phyloP scores from a whole-genome alignment of 2,797 vertebrate species.

The Sebastes alutus region DNA sequence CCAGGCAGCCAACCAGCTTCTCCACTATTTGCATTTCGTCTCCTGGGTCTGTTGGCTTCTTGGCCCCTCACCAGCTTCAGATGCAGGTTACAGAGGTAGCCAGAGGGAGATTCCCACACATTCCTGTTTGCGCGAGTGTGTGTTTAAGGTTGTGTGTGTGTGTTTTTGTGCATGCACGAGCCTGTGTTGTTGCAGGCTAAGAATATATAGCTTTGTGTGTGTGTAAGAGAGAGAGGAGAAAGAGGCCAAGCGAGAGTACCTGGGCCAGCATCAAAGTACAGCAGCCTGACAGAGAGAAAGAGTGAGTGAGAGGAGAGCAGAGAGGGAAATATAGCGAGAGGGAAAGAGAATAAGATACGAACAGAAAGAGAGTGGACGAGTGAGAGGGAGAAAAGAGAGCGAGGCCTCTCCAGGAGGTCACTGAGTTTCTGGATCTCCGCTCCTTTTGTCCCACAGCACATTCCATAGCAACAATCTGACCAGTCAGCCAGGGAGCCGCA shows the following conservation, averaged over 20 bases:
- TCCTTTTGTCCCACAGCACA: constrained; percentile 79
- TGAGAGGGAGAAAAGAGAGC: constrained; percentile 37
- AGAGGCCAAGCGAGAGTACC: constrained; percentile 58
- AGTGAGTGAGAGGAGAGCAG: constrained; percentile 11
- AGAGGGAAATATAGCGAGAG: constrained; percentile 27
- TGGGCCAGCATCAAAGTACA: constrained; percentile 65
- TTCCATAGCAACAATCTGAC: constrained; percentile 78
- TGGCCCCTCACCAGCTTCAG: constrained; percentile 75
- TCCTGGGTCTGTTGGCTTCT: constrained; percentile 74
- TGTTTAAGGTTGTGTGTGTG: constrained; percentile 23
- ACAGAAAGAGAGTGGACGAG: constrained; percentile 20
- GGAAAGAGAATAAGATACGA: constrained; percentile 2
- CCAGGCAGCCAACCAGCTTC: constrained; percentile 69
- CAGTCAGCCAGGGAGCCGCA: constrained; percentile 60
- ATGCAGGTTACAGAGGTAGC: constrained; percentile 80
- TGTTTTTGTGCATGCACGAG: constrained; percentile 41
- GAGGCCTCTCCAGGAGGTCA: constrained; percentile 77
- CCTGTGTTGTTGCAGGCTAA: constrained; percentile 52
- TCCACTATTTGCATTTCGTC: constrained; percentile 74
- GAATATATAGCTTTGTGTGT: constrained; percentile 28
- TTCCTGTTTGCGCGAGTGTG: constrained; percentile 65
- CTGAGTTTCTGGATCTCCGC: constrained; percentile 76
- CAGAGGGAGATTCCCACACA: constrained; percentile 80
- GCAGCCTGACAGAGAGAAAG: constrained; percentile 39
- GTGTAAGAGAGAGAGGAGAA: constrained; percentile 11